Percentiles rank a stretch among this genome's conserved stretches.
Evolutionary conservation across 2,113 vertebrate species (phyloP).

Genomic region (Manacus vitellinus): DNA sequence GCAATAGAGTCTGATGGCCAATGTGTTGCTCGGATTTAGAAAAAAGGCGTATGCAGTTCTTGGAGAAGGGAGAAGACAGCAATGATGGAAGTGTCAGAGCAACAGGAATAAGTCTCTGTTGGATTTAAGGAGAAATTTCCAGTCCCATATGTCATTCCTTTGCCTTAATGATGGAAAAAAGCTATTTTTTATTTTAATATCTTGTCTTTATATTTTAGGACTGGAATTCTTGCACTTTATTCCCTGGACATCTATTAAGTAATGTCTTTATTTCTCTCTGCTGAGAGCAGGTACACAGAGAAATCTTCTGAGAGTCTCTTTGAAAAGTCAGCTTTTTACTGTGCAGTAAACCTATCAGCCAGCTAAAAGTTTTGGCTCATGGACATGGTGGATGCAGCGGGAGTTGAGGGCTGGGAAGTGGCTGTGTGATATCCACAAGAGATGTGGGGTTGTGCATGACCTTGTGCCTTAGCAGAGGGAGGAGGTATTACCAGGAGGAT

Average conservation of each 20-base stretch:
- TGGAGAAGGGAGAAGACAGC: not conserved
- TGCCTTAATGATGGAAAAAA: not conserved
- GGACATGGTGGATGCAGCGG: not conserved
- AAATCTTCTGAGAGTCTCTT: not conserved
- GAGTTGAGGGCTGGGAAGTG: not conserved
- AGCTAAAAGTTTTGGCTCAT: rapidly evolving
- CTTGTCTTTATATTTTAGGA: not conserved
- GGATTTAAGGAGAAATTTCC: not conserved
- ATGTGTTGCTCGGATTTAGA: not conserved
- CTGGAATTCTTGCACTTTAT: not conserved
- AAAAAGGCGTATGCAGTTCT: not conserved
- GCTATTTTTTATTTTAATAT: not conserved
- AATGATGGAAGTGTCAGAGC: not conserved
- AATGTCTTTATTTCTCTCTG: not conserved
- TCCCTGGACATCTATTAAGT: not conserved
- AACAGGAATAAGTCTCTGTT: not conserved
- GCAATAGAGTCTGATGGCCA: not conserved
- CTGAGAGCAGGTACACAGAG: not conserved
- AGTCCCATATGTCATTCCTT: not conserved
- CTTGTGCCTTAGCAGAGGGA: not conserved
- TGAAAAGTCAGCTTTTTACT: not conserved
- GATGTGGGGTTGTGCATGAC: not conserved
- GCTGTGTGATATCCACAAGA: not conserved
- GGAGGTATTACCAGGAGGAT: not conserved
- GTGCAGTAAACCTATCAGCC: not conserved